Base-by-base conservation (phyloP, 2,797 vertebrate genomes). In the Enteromius argenteus region DNA sequence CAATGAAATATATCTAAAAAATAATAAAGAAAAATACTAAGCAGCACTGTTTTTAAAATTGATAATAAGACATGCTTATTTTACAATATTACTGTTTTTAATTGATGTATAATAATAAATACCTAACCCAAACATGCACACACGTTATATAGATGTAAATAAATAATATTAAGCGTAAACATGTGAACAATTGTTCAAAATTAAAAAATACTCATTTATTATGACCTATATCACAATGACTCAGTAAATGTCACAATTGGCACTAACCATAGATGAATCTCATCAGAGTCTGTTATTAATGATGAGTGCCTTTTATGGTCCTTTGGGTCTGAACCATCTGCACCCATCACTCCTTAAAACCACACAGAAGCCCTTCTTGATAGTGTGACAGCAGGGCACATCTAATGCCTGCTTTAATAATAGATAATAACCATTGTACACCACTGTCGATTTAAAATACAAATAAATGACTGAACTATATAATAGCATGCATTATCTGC, bases 311-410 rank as follows among this genome's bases (percentile, higher is more conserved):
- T 49, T 80, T 66, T 66, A 39, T 51, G 53, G 21, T 73, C 73
- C 51, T 69, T 56, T 56, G 66, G 19, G 30, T 83, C 79, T 83
- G 67, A 56, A 80, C 73, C 66, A 85, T 75, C 80, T 73, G 84
- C 62, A 85, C 27, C 51, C 79, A 2, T 53, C 64, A 83, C n/a
- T 56, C 17, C 67, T 66, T 17, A 60, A 21, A 10, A 76, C 23
- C 2, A 4, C 32, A 75, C 10, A 68, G 23, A 76, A 68, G 35
- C 10, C n/a, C 23, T 66, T 67, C 46, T 56, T 44, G 60, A 53
- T 42, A 56, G 35, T 3, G 21, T 76, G 62, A 76, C 81, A 56
- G 73, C 80, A 53, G 44, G n/a, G n/a, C 51, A 53, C 60, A 53
- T 53, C 73, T 53, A 68, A 67, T 66, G 35, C 10, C 44, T 53